Conservation (phyloP, 2,113 vertebrate genomes). For the Xenopus tropicalis region UCB_Xtro_10.0 CM004444.2:60533501-60534000, state of each 20-base stretch:
- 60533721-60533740: slow-evolving; percentile 22
- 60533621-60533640: background rate
- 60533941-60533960: background rate
- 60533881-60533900: slow-evolving; percentile 28
- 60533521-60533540: too few relatives aligned
- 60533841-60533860: slow-evolving; percentile 13
- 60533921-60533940: slow-evolving; percentile 30
- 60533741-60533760: slow-evolving; percentile 20
- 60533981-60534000: background rate
- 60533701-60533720: slow-evolving; percentile 26
- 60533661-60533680: slow-evolving; percentile 22
- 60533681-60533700: slow-evolving; percentile 34
- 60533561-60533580: too few relatives aligned
- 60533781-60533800: slow-evolving; percentile 24
- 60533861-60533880: slow-evolving; percentile 26
- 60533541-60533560: too few relatives aligned
- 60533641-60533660: background rate
- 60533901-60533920: slow-evolving; percentile 24
- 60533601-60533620: background rate
- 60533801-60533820: slow-evolving; percentile 40
- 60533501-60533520: too few relatives aligned
- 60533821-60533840: slow-evolving; percentile 5
- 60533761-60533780: slow-evolving; percentile 40
- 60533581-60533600: too few relatives aligned
- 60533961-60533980: slow-evolving; percentile 12